Evolutionary conservation across 2,113 vertebrate species (phyloP).

Genomic region (Ploceus nigricollis): DNA sequence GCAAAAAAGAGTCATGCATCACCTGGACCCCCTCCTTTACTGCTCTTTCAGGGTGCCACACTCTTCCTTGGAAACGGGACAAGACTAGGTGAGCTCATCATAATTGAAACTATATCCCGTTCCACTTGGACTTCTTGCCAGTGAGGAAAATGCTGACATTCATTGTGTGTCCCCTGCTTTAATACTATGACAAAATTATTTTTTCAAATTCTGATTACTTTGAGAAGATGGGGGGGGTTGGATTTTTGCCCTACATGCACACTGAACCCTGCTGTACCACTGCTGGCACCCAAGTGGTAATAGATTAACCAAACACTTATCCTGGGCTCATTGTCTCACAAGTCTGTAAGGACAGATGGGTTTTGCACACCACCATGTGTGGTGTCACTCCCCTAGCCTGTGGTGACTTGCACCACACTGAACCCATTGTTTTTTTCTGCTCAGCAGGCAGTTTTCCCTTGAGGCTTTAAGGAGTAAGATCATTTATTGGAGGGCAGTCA

Average conservation of each 20-base stretch:
- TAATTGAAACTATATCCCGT: neutral
- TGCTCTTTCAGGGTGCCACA: neutral
- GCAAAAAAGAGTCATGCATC: neutral
- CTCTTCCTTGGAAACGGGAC: neutral
- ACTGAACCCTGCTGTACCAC: neutral
- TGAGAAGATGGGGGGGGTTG: neutral
- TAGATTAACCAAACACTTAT: neutral
- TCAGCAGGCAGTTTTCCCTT: neutral
- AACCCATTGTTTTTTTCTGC: neutral
- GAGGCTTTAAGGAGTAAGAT: neutral
- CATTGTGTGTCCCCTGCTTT: neutral
- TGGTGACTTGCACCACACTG: fast-evolving
- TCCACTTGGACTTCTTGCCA: neutral
- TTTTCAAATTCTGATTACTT: neutral
- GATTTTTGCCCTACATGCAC: neutral
- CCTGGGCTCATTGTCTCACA: neutral
- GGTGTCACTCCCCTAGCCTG: fast-evolving
- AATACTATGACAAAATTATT: neutral
- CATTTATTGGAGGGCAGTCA: neutral
- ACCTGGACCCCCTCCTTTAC: neutral
- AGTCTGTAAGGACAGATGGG: neutral
- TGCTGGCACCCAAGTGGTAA: neutral
- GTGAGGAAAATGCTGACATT: neutral
- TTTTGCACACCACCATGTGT: fast-evolving
- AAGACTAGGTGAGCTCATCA: neutral